These are phyloP conservation scores for Rachycentron canadum DNA, from an alignment of 2,797 vertebrate genomes.

Conservation along the genomic window DNA sequence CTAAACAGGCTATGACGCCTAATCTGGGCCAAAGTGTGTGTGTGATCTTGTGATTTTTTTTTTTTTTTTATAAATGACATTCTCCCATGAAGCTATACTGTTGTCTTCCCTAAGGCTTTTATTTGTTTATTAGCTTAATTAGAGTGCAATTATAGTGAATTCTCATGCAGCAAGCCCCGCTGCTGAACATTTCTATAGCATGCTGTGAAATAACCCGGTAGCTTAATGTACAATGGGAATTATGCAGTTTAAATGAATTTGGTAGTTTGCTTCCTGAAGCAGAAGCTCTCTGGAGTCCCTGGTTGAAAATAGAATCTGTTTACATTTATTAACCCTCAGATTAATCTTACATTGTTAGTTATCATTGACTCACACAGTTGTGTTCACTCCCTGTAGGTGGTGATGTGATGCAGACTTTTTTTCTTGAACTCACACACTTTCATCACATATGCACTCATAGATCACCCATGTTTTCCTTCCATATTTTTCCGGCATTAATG, in stretches of 20 bases:
- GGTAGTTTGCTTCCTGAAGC: slow-evolving; percentile 52
- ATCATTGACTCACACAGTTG: slow-evolving; percentile 12
- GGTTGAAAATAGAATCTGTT: slow-evolving; percentile 56
- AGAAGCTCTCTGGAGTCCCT: slow-evolving; percentile 38
- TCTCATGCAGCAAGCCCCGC: slow-evolving; percentile 55
- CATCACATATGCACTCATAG: slow-evolving; percentile 16
- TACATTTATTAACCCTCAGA: slow-evolving; percentile 51
- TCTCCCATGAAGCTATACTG: slow-evolving; percentile 56
- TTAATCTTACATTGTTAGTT: slow-evolving; percentile 35
- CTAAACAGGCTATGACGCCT: slow-evolving; percentile 59
- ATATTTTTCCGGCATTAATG: slow-evolving; percentile 58
- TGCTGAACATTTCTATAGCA: slow-evolving; percentile 48
- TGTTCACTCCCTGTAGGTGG: slow-evolving; percentile 13
- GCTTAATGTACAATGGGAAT: slow-evolving; percentile 46
- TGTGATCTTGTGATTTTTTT: too few species aligned
- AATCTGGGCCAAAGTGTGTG: slow-evolving; percentile 72
- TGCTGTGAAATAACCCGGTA: slow-evolving; percentile 45
- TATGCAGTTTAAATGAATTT: slow-evolving; percentile 52
- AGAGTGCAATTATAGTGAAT: slow-evolving; percentile 65
- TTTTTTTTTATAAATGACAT: slow-evolving; percentile 71
- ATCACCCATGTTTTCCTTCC: slow-evolving; percentile 37
- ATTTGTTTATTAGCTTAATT: slow-evolving; percentile 83
- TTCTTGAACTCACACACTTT: slow-evolving; percentile 5
- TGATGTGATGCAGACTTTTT: not conserved
- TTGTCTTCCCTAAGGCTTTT: slow-evolving; percentile 65